Conservation (phyloP, 2,888 invertebrate genomes). For the Epistrophe eligans region DNA sequence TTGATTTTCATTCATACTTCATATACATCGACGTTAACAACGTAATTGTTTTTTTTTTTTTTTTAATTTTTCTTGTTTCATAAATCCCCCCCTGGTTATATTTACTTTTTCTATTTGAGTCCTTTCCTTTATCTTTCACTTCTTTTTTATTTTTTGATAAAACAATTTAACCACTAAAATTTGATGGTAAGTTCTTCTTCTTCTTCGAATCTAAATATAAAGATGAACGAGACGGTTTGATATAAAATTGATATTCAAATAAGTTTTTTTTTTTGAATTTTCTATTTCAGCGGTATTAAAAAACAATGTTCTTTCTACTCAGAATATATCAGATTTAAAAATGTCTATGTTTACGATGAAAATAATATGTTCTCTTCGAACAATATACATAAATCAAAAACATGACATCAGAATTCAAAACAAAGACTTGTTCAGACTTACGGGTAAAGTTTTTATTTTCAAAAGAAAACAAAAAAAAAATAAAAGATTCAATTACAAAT, state of each 20-base stretch:
- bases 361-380: neutral
- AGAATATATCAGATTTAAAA: neutral
- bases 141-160: neutral
- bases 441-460: neutral
- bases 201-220: neutral
- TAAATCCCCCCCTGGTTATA: neutral
- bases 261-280: neutral
- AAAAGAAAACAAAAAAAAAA: neutral
- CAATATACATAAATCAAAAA: constrained; percentile 65
- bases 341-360: neutral
- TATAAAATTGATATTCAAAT: constrained; percentile 13
- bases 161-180: constrained; percentile 5
- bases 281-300: neutral
- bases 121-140: neutral
- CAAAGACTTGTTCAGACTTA: neutral
- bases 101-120: neutral
- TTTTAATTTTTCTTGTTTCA: neutral
- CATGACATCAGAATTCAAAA: constrained; percentile 56
- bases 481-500: neutral
- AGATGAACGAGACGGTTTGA: neutral
- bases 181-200: constrained; percentile 3
- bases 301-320: neutral
- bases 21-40: no score
- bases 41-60: no score
- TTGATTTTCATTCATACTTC: no score